Base-by-base conservation (phyloP, 2,888 invertebrate genomes). In the Leucophenga montana region DNA sequence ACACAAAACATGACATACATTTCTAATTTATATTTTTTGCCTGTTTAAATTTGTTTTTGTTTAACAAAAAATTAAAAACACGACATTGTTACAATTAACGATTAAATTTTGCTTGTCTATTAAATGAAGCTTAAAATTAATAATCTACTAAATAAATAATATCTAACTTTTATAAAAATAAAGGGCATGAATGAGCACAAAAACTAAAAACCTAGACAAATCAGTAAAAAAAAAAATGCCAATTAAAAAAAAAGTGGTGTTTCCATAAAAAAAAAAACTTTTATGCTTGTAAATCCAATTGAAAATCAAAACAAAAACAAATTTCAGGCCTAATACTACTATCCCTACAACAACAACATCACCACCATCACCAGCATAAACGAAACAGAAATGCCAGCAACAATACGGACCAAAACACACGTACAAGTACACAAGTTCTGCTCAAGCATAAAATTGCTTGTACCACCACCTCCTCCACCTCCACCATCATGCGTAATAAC, bases 31-130 rank as follows among this genome's bases (percentile, higher is more conserved):
- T 73, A 68, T 71, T 73, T 79, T 79, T 77, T 84, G 83, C 83
- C 85, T 83, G 85, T 83, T 85, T 85, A 84, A 84, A 83, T 83
- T 83, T 85, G 83, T 85, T 84, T 84, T 81, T 81, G 84, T 80
- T 83, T 83, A 74, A 75, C 13, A 70, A 67, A 68, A 75, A 73
- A 67, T 71, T 44, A 18, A 18, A 39, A 67, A 67, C 64, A 39
- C 61, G 22, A 39, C 48, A 18, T 18, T 68, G 73, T 48, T 31
- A 67, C 69, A 74, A 71, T 75, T 74, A 80, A 73, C 73, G 71
- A 74, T 77, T 75, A 76, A 74, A 75, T 73, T 71, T 39, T 1
- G 39, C 11, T 39, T 39, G 39, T 39, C 39, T 53, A 53, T 62
- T 31, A 64, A 73, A 72, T 65, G 39, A 57, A 71, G 70, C 69